Conservation (phyloP, 2,113 vertebrate genomes). For the Syngnathus typhle region DNA sequence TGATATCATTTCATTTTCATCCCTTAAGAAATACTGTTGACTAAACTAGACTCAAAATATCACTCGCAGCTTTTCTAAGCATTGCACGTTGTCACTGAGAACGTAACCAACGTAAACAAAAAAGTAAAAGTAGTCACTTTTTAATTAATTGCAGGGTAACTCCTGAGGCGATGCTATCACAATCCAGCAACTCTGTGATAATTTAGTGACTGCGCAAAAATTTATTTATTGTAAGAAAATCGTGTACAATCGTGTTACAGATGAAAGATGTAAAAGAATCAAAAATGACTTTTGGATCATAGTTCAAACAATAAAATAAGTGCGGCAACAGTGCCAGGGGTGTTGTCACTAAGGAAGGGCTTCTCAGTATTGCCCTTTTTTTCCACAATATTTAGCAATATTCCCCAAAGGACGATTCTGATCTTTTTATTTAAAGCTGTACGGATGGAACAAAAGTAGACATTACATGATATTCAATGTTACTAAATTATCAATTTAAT, state of each 20-base stretch:
- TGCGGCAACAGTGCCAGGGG: too few relatives aligned
- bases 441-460: too few relatives aligned
- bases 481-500: too few relatives aligned
- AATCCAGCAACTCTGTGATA: too few relatives aligned
- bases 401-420: neutral
- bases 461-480: too few relatives aligned
- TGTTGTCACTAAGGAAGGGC: neutral
- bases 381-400: neutral
- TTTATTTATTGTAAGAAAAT: neutral
- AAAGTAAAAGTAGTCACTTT: neutral
- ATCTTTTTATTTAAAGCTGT: too few relatives aligned
- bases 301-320: too few relatives aligned
- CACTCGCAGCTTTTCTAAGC: neutral
- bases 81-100: neutral
- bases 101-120: neutral
- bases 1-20: neutral
- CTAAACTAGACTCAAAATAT: neutral
- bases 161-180: neutral
- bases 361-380: neutral
- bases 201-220: too few relatives aligned
- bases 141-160: neutral
- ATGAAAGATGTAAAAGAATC: neutral
- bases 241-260: neutral
- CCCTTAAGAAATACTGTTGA: neutral
- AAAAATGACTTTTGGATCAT: too few relatives aligned